A percentile compares a stretch with the other conserved stretches of the same genome.
phyloP scores from a whole-genome alignment of 2,888 invertebrate species.

The Latrodectus elegans region DNA sequence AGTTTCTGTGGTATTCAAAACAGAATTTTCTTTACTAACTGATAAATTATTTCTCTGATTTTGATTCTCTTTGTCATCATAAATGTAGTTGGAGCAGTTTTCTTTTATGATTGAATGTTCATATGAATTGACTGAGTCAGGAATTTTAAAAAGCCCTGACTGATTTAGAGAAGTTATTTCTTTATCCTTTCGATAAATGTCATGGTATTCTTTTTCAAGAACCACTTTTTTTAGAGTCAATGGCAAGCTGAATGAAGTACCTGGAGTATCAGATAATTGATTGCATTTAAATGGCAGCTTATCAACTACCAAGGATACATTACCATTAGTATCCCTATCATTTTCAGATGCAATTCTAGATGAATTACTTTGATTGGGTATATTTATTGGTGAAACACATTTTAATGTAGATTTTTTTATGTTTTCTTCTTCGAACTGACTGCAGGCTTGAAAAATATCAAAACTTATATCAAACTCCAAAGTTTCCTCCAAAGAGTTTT shows the following conservation, averaged over 20 bases:
- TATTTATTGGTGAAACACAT: not conserved
- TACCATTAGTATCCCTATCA: not conserved
- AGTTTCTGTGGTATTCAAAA: not conserved
- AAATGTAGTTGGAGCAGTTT: too few species aligned
- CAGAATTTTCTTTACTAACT: not conserved
- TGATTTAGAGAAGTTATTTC: not conserved
- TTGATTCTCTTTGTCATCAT: not conserved
- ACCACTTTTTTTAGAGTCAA: conserved; percentile 49
- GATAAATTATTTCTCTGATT: too few species aligned
- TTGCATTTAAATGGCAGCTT: conserved; percentile 25
- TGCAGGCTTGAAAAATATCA: conserved; percentile 9
- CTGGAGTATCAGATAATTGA: conserved; percentile 5
- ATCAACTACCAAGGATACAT: conserved; percentile 24
- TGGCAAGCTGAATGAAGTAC: conserved; percentile 27
- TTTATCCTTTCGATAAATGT: not conserved
- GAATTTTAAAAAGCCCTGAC: too few species aligned
- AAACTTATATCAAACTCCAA: conserved; percentile 52
- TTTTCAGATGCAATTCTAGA: not conserved
- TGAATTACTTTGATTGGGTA: too few species aligned
- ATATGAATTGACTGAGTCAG: not conserved
- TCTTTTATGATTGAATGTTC: too few species aligned
- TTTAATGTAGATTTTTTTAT: too few species aligned
- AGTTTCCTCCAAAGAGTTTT: not conserved
- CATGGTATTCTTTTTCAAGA: conserved; percentile 11
- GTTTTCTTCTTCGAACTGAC: not conserved